A percentile compares a stretch with the other conserved stretches of the same genome.
Evolutionary conservation across 1,140 invertebrate species (phyloP).

Genomic region (Trichogramma pretiosum): DNA sequence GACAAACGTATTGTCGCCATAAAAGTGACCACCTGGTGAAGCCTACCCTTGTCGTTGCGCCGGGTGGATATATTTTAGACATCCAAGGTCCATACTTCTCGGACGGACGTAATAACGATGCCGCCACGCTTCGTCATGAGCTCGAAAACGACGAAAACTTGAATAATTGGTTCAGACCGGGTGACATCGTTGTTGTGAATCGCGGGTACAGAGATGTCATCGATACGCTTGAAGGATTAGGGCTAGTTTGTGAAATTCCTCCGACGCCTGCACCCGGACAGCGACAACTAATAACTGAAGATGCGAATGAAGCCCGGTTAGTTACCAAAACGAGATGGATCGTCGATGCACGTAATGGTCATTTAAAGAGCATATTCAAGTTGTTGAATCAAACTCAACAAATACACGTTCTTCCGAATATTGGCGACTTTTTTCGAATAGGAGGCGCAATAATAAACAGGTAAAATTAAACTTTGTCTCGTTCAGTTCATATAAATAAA

Average conservation of each 20-base stretch:
- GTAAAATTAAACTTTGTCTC: too few relatives aligned
- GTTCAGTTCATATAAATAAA: too few relatives aligned
- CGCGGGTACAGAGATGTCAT: constrained; percentile 4
- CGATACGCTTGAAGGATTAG: background rate
- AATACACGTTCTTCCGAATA: constrained; percentile 3
- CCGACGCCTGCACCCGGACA: background rate
- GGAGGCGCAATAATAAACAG: constrained; percentile 11
- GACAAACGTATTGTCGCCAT: constrained; percentile 16
- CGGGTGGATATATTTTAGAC: constrained; percentile 20
- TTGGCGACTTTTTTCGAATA: constrained; percentile 10
- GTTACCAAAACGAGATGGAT: constrained; percentile 21
- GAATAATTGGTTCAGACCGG: constrained; percentile 6
- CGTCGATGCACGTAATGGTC: constrained; percentile 20
- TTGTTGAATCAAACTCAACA: constrained; percentile 10
- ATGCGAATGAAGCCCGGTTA: constrained; percentile 13
- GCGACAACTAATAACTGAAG: constrained; percentile 5
- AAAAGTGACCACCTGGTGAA: constrained; percentile 18
- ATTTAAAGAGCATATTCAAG: constrained; percentile 20
- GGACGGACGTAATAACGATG: constrained; percentile 24
- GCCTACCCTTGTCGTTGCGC: constrained; percentile 14
- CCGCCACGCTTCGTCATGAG: constrained; percentile 13
- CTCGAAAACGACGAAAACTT: constrained; percentile 12
- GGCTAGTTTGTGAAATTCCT: background rate
- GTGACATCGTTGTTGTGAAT: constrained; percentile 12
- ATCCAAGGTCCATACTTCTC: constrained; percentile 12